Conservation (phyloP, 1,140 invertebrate genomes). For the Callitettix versicolor region DNA sequence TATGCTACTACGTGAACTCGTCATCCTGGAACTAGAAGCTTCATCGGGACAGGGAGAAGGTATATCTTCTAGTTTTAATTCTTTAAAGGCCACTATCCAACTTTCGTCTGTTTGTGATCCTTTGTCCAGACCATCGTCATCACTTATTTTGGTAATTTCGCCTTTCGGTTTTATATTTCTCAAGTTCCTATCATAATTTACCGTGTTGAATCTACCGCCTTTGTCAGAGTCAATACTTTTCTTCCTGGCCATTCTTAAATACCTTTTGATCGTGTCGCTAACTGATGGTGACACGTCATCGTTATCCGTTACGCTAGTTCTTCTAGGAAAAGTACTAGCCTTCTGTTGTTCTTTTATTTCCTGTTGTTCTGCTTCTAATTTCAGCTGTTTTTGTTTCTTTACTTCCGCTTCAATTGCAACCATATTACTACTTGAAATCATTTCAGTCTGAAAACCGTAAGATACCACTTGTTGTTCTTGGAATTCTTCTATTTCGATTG, state of each 20-base stretch:
- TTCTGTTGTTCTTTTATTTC: slow-evolving; percentile 32
- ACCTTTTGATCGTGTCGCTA: slow-evolving; percentile 72
- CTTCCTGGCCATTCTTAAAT: slow-evolving; percentile 72
- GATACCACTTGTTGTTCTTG: background rate
- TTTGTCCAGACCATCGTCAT: slow-evolving; percentile 57
- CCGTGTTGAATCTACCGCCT: slow-evolving; percentile 68
- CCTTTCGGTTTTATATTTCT: slow-evolving; percentile 71
- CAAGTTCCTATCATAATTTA: slow-evolving; percentile 78
- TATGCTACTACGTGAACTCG: slow-evolving; percentile 43
- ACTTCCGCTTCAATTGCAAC: slow-evolving; percentile 38
- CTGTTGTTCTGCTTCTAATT: slow-evolving; percentile 31
- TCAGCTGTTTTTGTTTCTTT: slow-evolving; percentile 26
- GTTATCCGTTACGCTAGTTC: slow-evolving; percentile 63
- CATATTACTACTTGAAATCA: slow-evolving; percentile 42
- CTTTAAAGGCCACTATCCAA: slow-evolving; percentile 44
- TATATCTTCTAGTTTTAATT: slow-evolving; percentile 27
- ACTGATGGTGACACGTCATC: slow-evolving; percentile 76
- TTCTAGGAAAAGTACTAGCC: slow-evolving; percentile 31
- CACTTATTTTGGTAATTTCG: slow-evolving; percentile 57
- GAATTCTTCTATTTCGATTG: slow-evolving; percentile 48
- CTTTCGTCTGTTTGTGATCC: slow-evolving; percentile 62
- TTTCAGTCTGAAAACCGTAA: slow-evolving; percentile 47
- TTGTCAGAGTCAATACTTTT: slow-evolving; percentile 72
- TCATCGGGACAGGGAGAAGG: slow-evolving; percentile 13
- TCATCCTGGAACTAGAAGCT: slow-evolving; percentile 33